phyloP scores from a whole-genome alignment of 2,797 vertebrate species.

The Phalanger gymnotis region DNA sequence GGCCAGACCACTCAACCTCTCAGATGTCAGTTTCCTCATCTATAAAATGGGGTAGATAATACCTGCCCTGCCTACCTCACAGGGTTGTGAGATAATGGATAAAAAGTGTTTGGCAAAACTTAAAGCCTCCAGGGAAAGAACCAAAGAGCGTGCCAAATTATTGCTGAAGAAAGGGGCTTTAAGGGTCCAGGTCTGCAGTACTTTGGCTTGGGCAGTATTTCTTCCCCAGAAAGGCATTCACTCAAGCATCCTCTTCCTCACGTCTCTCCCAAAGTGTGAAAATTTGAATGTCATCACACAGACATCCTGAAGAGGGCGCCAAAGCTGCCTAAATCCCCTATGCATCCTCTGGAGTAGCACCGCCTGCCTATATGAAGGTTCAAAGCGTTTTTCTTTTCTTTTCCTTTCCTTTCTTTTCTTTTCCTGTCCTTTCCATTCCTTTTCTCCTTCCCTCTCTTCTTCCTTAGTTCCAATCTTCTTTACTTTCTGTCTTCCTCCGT shows the following conservation, averaged over 20 bases:
- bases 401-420: not conserved
- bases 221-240: not conserved
- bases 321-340: not conserved
- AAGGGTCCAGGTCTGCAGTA: not conserved
- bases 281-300: slow-evolving; percentile 36
- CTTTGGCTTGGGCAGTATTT: not conserved
- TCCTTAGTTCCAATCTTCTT: no score
- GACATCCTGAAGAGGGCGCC: slow-evolving; percentile 64
- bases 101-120: not conserved
- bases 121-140: not conserved
- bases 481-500: not conserved
- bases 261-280: accelerated
- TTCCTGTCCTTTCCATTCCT: no score
- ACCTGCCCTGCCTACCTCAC: not conserved
- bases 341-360: not conserved
- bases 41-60: not conserved
- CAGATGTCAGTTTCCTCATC: not conserved
- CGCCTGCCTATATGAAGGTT: not conserved
- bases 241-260: not conserved
- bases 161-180: not conserved
- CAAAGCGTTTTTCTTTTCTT: not conserved
- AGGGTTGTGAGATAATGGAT: not conserved
- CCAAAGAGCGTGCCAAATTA: not conserved
- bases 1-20: not conserved
- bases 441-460: not conserved